Evolutionary conservation across 37 sponge, comb jelly and placozoan species (phyloP).

Genomic region (Geodia barretti): DNA sequence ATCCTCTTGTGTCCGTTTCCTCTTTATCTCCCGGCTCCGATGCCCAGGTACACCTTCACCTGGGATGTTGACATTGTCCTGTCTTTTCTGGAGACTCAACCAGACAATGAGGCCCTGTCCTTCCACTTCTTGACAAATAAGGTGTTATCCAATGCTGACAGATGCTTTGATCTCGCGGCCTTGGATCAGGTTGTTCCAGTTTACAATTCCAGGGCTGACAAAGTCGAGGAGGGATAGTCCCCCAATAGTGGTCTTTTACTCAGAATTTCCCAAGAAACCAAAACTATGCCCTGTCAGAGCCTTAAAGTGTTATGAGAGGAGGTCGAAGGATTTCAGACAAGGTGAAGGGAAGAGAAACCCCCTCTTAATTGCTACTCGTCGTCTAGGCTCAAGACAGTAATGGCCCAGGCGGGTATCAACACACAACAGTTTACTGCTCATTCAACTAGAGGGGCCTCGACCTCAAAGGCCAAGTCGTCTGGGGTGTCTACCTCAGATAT

Average conservation of each 20-base stretch:
- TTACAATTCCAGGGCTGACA: too few species aligned
- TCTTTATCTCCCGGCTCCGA: slow-evolving; percentile 9
- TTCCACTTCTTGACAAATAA: too few species aligned
- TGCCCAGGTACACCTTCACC: slow-evolving; percentile 13
- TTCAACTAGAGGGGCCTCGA: slow-evolving; percentile 27
- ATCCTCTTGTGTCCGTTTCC: slow-evolving; percentile 5
- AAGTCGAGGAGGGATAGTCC: too few species aligned
- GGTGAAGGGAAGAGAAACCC: neutral
- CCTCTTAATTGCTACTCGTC: slow-evolving; percentile 25
- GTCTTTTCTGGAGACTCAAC: slow-evolving; percentile 6
- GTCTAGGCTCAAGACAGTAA: slow-evolving; percentile 20
- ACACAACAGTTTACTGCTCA: slow-evolving; percentile 36
- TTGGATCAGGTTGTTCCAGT: too few species aligned
- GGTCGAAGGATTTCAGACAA: neutral
- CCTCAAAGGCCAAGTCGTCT: slow-evolving; percentile 20
- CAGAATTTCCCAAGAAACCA: slow-evolving; percentile 10
- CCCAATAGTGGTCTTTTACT: slow-evolving; percentile 7
- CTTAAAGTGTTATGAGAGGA: neutral
- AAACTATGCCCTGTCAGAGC: slow-evolving; percentile 24
- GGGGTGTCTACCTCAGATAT: slow-evolving; percentile 42
- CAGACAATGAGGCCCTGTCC: too few species aligned
- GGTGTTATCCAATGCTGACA: too few species aligned
- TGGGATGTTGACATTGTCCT: slow-evolving; percentile 11
- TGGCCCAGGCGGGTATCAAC: slow-evolving; percentile 34
- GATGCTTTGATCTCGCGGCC: too few species aligned